These are phyloP conservation scores for Epinotia bilunana DNA, from an alignment of 2,888 invertebrate genomes.

Conservation along the genomic window DNA sequence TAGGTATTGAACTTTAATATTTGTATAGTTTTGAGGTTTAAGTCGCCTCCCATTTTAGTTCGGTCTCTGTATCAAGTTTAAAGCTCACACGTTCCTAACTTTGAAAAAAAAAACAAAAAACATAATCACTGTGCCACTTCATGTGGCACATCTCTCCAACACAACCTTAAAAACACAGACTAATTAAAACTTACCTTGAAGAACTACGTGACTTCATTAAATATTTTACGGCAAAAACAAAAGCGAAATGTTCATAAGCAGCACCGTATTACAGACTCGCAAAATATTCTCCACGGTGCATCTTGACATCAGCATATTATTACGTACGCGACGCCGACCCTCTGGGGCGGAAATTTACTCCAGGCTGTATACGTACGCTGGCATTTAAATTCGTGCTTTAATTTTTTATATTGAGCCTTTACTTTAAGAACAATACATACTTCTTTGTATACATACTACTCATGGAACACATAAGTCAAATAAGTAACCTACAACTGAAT, in stretches of 20 bases:
- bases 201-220: background rate
- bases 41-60: no score
- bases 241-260: background rate
- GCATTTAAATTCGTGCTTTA: slow-evolving; percentile 23
- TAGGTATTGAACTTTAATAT: no score
- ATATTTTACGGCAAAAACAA: background rate
- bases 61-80: no score
- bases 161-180: background rate
- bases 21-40: no score
- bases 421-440: background rate
- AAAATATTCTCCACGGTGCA: slow-evolving; percentile 12
- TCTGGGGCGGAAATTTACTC: slow-evolving; percentile 28
- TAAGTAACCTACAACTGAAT: no score
- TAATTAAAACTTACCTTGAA: background rate
- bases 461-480: no score
- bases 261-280: slow-evolving; percentile 5
- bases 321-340: slow-evolving; percentile 10
- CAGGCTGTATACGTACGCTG: slow-evolving; percentile 24
- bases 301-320: slow-evolving; percentile 27
- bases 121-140: no score
- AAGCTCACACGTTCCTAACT: no score
- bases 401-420: background rate
- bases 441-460: no score
- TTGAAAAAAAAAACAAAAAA: no score
- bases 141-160: no score